Evolutionary conservation across 2,888 invertebrate genomes (phyloP).

Genomic region (Ormia ochracea): DNA sequence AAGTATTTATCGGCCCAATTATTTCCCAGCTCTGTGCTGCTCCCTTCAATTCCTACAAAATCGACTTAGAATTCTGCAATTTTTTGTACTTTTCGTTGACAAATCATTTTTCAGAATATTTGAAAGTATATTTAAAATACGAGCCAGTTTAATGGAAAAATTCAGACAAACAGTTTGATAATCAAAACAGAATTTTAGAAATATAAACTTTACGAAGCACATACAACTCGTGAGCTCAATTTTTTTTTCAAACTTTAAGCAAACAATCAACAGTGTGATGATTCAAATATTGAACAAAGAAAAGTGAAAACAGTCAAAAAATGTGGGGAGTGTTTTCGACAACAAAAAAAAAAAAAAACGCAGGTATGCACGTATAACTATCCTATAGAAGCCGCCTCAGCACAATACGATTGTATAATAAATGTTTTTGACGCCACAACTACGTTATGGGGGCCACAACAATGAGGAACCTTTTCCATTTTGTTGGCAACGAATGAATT

Average conservation of each 20-base stretch:
- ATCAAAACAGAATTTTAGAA: too few species aligned
- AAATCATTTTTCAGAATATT: too few species aligned
- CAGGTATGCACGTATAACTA: neutral
- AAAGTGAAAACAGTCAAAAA: slow-evolving; percentile 21
- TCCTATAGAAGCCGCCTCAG: neutral
- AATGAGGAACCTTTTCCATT: slow-evolving; percentile 17
- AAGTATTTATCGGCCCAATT: too few species aligned
- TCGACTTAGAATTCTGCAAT: too few species aligned
- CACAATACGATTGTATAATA: neutral
- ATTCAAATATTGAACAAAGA: slow-evolving; percentile 2
- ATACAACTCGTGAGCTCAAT: slow-evolving; percentile 3
- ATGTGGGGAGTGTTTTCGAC: slow-evolving; percentile 43
- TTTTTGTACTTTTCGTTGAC: too few species aligned
- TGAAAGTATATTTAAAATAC: too few species aligned
- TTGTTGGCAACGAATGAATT: neutral
- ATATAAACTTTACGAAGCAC: neutral
- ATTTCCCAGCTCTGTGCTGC: too few species aligned
- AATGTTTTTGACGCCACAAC: too few species aligned
- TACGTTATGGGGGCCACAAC: neutral
- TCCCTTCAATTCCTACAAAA: too few species aligned
- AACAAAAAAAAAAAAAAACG: neutral
- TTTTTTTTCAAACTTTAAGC: neutral
- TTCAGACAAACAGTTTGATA: too few species aligned
- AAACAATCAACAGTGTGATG: slow-evolving; percentile 34
- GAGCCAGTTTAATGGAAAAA: too few species aligned